Base-by-base conservation (phyloP, 1,140 invertebrate species). In the Macrobrachium nipponense region DNA sequence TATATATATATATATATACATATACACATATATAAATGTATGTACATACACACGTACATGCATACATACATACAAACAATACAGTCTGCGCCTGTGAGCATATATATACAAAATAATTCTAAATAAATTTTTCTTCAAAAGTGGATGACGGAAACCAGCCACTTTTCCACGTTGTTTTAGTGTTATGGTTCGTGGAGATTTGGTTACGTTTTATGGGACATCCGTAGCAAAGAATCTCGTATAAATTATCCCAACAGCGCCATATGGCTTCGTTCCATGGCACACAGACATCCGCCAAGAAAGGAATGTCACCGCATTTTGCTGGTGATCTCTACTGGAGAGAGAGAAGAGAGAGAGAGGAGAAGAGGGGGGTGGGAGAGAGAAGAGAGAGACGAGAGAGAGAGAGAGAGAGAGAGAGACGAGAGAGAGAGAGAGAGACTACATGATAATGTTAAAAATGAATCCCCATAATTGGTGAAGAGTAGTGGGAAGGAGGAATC, bases 1-100 rank as follows among this genome's bases (percentile, higher is more conserved):
- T 68, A n/a, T 68, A n/a, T 68, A n/a, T 68, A n/a, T 68, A n/a
- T 68, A n/a, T 68, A 27, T 68, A n/a, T 68, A n/a, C n/a, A n/a
- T 68, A n/a, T 18, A 68, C n/a, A 68, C n/a, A 68, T 68, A 68
- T 68, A 68, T 68, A 68, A 17, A 68, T 68, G 18, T 68, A 68
- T 68, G n/a, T 68, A 68, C n/a, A 68, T 68, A 68, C n/a, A 68
- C n/a, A 68, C n/a, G 27, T 68, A 68, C n/a, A 68, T 68, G n/a
- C n/a, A 70, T 70, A 70, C 20, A 70, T 70, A 70, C 20, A 70
- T 70, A 70, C 36, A 70, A n/a, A 23, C 36, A 23, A 70, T 23
- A 70, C 36, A 66, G n/a, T 66, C 5, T 6, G 20, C 14, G 20
- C 14, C 5, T 66, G 14, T 66, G 14, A 66, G 14, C 62, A 66